Percentiles rank a stretch among this genome's conserved stretches.
Evolutionary conservation across 2,888 invertebrate genomes (phyloP).

Genomic region (Conus canariensis): DNA sequence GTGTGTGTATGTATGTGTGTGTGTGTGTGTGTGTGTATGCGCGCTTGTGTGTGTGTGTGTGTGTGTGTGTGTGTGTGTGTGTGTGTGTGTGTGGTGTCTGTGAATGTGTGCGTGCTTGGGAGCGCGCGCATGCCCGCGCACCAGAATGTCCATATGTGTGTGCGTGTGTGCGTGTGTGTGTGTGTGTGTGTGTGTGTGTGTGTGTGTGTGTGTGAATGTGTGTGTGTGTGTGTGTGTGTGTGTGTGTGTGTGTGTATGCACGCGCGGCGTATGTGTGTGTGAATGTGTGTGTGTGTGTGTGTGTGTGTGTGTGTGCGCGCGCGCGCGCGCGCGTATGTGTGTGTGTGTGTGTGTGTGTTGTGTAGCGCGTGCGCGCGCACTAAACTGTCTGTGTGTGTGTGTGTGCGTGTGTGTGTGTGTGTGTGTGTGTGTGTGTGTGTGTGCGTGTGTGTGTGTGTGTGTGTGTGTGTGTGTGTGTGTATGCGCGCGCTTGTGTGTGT

Average conservation of each 20-base stretch:
- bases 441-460: background rate
- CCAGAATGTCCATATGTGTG: background rate
- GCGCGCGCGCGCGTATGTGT: background rate
- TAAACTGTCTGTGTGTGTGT: no score
- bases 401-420: background rate
- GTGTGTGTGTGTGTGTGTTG: background rate
- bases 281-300: slow-evolving; percentile 6
- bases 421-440: background rate
- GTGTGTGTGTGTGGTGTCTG: background rate
- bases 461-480: background rate
- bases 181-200: background rate
- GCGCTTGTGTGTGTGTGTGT: no score
- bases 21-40: background rate
- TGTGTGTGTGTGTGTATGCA: background rate
- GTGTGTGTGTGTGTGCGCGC: background rate
- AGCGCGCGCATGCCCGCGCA: no score
- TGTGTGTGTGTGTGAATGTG: background rate
- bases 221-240: background rate
- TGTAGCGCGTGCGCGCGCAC: background rate
- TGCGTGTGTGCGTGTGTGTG: background rate
- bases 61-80: background rate
- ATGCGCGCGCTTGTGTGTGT: background rate
- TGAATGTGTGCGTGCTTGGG: background rate
- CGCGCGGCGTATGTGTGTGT: no score
- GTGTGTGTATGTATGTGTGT: no score